Conservation (phyloP, 2,888 invertebrate species). For the Fabriciana adippe region DNA sequence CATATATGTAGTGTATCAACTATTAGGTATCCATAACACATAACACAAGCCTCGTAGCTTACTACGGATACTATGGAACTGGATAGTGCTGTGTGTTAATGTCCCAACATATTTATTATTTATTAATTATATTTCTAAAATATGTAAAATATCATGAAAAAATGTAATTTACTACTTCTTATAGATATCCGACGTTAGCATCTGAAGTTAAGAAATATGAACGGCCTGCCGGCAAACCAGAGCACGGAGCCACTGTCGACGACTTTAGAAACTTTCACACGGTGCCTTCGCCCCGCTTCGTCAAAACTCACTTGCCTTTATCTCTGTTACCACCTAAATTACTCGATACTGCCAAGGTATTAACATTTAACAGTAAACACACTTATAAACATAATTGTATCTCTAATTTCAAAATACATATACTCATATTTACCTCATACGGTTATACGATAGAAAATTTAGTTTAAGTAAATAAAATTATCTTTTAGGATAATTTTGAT, state of each 20-base stretch:
- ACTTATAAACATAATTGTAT: slow-evolving; percentile 70
- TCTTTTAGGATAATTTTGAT: too few relatives aligned
- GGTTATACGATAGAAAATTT: too few relatives aligned
- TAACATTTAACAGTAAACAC: slow-evolving; percentile 59
- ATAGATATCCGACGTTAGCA: slow-evolving; percentile 50
- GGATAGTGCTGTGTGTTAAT: too few relatives aligned
- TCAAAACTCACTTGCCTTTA: slow-evolving; percentile 89
- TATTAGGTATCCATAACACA: too few relatives aligned
- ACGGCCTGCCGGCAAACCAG: slow-evolving; percentile 21
- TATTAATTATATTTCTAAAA: background rate
- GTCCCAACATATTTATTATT: too few relatives aligned
- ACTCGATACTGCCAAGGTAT: slow-evolving; percentile 83
- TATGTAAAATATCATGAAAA: background rate
- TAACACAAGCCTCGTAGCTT: too few relatives aligned
- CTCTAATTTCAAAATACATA: too few relatives aligned
- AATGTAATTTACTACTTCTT: slow-evolving; percentile 3
- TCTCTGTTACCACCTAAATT: slow-evolving; percentile 85
- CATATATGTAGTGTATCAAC: too few relatives aligned
- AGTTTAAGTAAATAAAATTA: too few relatives aligned
- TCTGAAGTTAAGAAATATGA: slow-evolving; percentile 44
- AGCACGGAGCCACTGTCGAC: slow-evolving; percentile 46
- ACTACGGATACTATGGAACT: too few relatives aligned
- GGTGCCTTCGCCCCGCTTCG: slow-evolving; percentile 77
- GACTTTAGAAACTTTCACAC: slow-evolving; percentile 51
- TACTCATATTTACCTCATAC: too few relatives aligned